Base-by-base conservation (phyloP, 2,888 invertebrate species). In the Nymphalis c-album region DNA sequence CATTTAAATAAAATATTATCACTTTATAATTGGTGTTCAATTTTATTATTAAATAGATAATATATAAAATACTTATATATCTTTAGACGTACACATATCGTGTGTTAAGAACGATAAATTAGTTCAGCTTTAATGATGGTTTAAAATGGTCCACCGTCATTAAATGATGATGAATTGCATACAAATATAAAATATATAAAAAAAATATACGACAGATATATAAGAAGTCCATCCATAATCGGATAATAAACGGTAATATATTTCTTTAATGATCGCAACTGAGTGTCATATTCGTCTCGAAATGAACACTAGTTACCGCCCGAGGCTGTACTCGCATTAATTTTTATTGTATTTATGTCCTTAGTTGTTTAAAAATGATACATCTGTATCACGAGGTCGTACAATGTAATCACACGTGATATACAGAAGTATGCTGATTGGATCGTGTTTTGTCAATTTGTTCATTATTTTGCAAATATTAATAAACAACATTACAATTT, bases 211-310 rank as follows among this genome's bases (percentile, higher is more conserved):
- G 57, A 63, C 53, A 22, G 26, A 45, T 57, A 17, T 35, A 55
- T 57, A 57, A 57, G 48, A 63, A 47, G 35, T 35, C 35, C 63
- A 35, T 35, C 47, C 63, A 63, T 63, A 63, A 63, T 63, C 63
- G 55, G 31, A 48, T 57, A 47, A 63, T 47, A 47, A 57, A 63
- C 57, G 35, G 13, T 13, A 35, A 46, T 47, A 17, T 63, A 40
- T 62, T 57, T 63, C 47, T 47, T 63, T 63, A 46, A 63, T 57
- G 55, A 63, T 63, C 57, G 40, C 13, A 40, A 57, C 57, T 17
- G 63, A 55, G 35, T 47, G 62, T 62, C 53, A 53, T 53, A 40
- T 26, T 13, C 45, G 22, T 4, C 31, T 35, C 57, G 63, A 47
- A 57, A 47, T 35, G 20, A 53, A 53, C 35, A 16, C 57, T 57